Evolutionary conservation across 2,113 vertebrate genomes (phyloP), one percentile per base, ranked within the genome.

Genomic region (Xenus cinereus): DNA sequence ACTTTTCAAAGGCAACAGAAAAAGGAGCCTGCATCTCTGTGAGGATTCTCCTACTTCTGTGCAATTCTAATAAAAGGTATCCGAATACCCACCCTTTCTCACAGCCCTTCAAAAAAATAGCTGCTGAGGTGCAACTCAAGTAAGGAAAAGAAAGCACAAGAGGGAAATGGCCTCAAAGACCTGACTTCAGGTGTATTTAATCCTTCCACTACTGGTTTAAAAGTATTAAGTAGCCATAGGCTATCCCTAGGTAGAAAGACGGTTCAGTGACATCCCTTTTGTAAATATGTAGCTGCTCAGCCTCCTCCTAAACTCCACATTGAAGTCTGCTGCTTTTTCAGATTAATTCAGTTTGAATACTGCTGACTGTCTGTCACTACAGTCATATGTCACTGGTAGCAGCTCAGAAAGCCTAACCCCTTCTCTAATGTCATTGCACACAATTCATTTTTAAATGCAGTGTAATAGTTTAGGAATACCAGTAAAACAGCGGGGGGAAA

Each of bases 341-440:
- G 98, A 97, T 98, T 98, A 98, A 98, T 98, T 98, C 98, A 97
- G 97, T 98, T 98, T 98, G 98, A 98, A 97, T 98, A 97, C 93
- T 43, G 74, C 97, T 97, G 97, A 97, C 96, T 98, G 97, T 54
- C 97, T 98, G 97, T 98, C 98, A 98, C 95, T 84, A 89, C 89
- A 98, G 97, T 97, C 98, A 95, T 97, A 96, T 98, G 97, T 98
- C 98, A 98, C 89, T 73, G 80, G 96, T 96, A 96, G 98, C 97
- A 97, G 95, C 97, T 97, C 96, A 96, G 92, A 97, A 98, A 98
- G 94, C 92, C 98, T 97, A 98, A 98, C 97, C 96, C 84, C 67
- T 97, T 97, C 97, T 97, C 94, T 97, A 98, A 98, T 98, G 97
- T 97, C 97, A 96, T 71, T 81, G 92, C 94, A 94, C 97, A 98